Conservation (phyloP, 1,140 invertebrate species). For the Panonychus citri region DNA sequence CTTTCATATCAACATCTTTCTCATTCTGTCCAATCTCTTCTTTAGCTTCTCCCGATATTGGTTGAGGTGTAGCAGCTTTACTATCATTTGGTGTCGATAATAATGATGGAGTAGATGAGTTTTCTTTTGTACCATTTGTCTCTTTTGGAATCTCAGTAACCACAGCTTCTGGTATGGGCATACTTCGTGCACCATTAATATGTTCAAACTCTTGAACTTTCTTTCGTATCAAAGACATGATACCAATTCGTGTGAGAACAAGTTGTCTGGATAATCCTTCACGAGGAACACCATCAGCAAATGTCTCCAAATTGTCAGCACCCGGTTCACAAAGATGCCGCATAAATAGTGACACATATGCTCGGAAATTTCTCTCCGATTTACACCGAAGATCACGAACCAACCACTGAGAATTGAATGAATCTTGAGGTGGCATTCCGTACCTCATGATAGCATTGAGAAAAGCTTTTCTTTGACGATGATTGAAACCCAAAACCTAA, state of each 20-base stretch:
- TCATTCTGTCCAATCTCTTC: neutral
- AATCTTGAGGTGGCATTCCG: conserved; percentile 98
- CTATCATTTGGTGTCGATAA: conserved; percentile 16
- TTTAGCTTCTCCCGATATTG: conserved; percentile 26
- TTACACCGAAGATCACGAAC: conserved; percentile 92
- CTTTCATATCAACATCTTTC: neutral
- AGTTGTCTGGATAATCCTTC: conserved; percentile 96
- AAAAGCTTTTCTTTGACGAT: conserved; percentile 91
- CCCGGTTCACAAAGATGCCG: conserved; percentile 96
- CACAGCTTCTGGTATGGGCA: conserved; percentile 37
- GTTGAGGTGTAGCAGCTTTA: conserved; percentile 42
- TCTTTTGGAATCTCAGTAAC: neutral
- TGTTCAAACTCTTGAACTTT: conserved; percentile 98
- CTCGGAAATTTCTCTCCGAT: conserved; percentile 92
- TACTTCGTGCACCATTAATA: conserved; percentile 92
- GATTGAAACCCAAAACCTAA: conserved; percentile 92
- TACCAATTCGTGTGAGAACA: conserved; percentile 89
- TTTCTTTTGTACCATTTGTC: neutral
- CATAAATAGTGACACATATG: conserved; percentile 97
- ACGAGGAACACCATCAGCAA: conserved; percentile 92
- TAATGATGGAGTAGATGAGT: neutral
- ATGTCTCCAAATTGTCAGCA: conserved; percentile 88
- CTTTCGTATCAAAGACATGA: conserved; percentile 97
- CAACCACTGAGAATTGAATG: conserved; percentile 94
- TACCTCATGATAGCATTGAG: conserved; percentile 98